A percentile compares a stretch with the other conserved stretches of the same genome.
phyloP scores from a whole-genome alignment of 2,113 vertebrate species.

The Sylvicapra grimmia region DNA sequence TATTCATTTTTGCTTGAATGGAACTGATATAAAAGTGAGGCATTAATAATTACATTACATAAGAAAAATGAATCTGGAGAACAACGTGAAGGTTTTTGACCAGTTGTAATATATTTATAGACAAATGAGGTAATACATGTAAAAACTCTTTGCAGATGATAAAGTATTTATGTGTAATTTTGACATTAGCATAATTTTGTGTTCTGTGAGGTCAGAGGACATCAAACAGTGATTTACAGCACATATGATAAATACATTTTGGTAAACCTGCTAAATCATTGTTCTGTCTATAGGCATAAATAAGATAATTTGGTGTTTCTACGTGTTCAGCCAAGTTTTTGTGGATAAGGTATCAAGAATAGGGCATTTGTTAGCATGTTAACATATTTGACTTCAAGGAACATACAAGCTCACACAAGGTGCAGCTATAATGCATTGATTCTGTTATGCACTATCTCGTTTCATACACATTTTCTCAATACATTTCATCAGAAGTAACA shows the following conservation, averaged over 20 bases:
- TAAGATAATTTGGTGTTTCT: not conserved
- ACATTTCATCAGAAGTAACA: not conserved
- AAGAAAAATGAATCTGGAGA: not conserved
- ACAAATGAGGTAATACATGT: not conserved
- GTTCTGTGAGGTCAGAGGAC: not conserved
- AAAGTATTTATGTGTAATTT: not conserved
- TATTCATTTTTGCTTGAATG: not conserved
- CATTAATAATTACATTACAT: not conserved
- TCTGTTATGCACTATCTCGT: not conserved
- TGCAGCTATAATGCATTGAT: not conserved
- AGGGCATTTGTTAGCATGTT: not conserved
- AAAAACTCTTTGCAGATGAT: not conserved
- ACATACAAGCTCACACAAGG: not conserved
- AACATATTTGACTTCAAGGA: not conserved
- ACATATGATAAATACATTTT: not conserved
- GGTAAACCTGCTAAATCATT: not conserved
- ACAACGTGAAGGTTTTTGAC: not conserved
- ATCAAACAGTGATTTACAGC: not conserved
- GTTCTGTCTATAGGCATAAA: not conserved
- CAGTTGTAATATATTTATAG: not conserved
- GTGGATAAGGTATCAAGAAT: not conserved
- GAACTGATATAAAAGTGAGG: not conserved
- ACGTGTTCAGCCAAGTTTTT: not conserved
- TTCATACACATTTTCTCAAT: not conserved
- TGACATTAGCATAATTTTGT: not conserved